These are phyloP conservation scores for Macrosoma leucophasiata DNA, from an alignment of 2,888 invertebrate genomes.

Conservation along the genomic window DNA sequence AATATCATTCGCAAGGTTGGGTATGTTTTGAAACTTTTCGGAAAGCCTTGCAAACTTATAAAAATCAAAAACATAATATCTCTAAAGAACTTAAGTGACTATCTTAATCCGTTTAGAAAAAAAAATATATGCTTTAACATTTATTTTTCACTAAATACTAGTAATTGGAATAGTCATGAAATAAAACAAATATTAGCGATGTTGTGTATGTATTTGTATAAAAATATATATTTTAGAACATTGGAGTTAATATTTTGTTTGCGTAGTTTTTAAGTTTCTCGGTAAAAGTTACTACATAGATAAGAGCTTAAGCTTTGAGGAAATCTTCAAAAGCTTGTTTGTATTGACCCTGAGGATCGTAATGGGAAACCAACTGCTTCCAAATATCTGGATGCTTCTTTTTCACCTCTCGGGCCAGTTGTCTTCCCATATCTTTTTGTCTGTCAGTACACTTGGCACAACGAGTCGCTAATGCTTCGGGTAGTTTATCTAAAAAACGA, in stretches of 20 bases:
- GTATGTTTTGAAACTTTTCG: slow-evolving; percentile 75
- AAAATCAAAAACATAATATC: slow-evolving; percentile 17
- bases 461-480: slow-evolving; percentile 79
- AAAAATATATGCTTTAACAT: too few relatives aligned
- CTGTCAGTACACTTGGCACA: slow-evolving; percentile 82
- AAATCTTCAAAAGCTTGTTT: slow-evolving; percentile 54
- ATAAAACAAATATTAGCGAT: too few relatives aligned
- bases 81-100: too few relatives aligned
- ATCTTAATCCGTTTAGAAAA: too few relatives aligned
- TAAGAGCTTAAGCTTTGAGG: slow-evolving; percentile 32
- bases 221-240: too few relatives aligned
- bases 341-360: slow-evolving; percentile 78
- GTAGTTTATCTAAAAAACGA: slow-evolving; percentile 76
- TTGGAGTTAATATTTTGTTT: too few relatives aligned
- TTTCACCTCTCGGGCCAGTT: slow-evolving; percentile 75
- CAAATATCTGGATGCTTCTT: slow-evolving; percentile 73
- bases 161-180: too few relatives aligned
- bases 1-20: slow-evolving; percentile 63
- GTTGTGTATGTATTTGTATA: too few relatives aligned
- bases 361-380: slow-evolving; percentile 66
- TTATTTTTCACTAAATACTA: too few relatives aligned
- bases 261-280: too few relatives aligned
- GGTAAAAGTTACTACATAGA: too few relatives aligned
- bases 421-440: slow-evolving; percentile 78
- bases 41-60: slow-evolving; percentile 32